Evolutionary conservation across 2,888 invertebrate species (phyloP).

Genomic region (Idaea dimidiata): DNA sequence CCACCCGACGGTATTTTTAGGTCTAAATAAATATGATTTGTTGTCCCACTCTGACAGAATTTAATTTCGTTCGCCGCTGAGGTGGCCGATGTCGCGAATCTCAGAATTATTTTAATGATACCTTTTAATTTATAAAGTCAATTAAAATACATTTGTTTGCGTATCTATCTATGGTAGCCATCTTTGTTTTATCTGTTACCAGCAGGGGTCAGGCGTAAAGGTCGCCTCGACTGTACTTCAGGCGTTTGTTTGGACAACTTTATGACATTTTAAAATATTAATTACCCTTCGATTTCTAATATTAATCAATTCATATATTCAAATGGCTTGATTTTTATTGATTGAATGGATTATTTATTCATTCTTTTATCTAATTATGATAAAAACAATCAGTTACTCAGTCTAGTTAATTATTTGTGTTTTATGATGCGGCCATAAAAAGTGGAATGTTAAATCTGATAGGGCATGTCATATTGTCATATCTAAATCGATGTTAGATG

Average conservation of each 20-base stretch:
- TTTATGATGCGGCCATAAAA: slow-evolving; percentile 26
- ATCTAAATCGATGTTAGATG: slow-evolving; percentile 17
- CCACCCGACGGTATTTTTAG: slow-evolving; percentile 79
- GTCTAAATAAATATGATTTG: slow-evolving; percentile 81
- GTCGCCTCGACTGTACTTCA: slow-evolving; percentile 20
- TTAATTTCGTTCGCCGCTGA: slow-evolving; percentile 67
- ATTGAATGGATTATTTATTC: slow-evolving; percentile 27
- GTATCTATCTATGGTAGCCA: slow-evolving; percentile 19
- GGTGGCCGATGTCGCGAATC: slow-evolving; percentile 64
- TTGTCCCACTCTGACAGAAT: slow-evolving; percentile 76
- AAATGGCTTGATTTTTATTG: slow-evolving; percentile 20
- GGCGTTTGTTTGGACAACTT: slow-evolving; percentile 23
- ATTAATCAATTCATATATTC: slow-evolving; percentile 34
- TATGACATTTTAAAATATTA: slow-evolving; percentile 26
- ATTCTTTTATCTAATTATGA: slow-evolving; percentile 28
- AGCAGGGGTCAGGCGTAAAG: slow-evolving; percentile 20
- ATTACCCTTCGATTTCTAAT: slow-evolving; percentile 24
- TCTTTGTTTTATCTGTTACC: slow-evolving; percentile 28
- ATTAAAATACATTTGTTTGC: slow-evolving; percentile 14
- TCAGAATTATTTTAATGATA: slow-evolving; percentile 74
- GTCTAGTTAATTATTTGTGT: slow-evolving; percentile 25
- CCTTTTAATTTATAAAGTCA: slow-evolving; percentile 25
- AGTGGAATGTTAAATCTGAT: slow-evolving; percentile 28
- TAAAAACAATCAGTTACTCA: slow-evolving; percentile 22
- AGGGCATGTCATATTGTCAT: slow-evolving; percentile 10